A percentile compares a stretch with the other conserved stretches of the same genome.
phyloP scores from a whole-genome alignment of 2,888 invertebrate genomes.

The Lasius fuliginosus region DNA sequence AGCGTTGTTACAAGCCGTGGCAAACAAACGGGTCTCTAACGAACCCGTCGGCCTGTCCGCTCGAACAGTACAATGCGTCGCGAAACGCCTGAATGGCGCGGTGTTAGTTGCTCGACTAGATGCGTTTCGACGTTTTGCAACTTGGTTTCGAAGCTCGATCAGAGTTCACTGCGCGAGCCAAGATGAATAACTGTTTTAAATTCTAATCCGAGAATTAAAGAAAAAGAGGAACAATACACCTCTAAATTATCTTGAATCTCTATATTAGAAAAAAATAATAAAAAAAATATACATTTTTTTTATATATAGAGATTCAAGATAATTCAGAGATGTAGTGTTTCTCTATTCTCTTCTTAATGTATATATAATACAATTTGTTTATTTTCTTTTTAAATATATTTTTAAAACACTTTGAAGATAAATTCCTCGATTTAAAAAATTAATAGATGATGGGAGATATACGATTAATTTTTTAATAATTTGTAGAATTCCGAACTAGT shows the following conservation, averaged over 20 bases:
- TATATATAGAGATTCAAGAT: no score
- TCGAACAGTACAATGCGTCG: constrained; percentile 19
- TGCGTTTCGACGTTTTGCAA: neutral
- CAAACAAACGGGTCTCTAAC: constrained; percentile 49
- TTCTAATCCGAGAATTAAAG: neutral
- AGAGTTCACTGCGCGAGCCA: neutral
- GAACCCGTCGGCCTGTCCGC: constrained; percentile 21
- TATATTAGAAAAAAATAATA: neutral
- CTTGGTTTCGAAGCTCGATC: neutral
- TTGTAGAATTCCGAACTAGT: neutral
- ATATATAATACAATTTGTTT: neutral
- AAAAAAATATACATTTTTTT: neutral
- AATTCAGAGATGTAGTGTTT: neutral
- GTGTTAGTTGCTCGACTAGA: neutral
- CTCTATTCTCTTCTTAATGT: neutral
- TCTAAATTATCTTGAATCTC: no score
- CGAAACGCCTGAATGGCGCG: constrained; percentile 28
- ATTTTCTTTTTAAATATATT: neutral
- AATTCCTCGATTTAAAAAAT: neutral
- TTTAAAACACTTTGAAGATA: neutral
- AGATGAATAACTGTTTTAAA: constrained; percentile 2
- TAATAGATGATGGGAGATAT: neutral
- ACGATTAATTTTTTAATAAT: neutral
- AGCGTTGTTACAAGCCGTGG: constrained; percentile 29
- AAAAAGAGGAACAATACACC: neutral